A percentile compares a stretch with the other conserved stretches of the same genome.
Evolutionary conservation across 2,113 vertebrate species (phyloP).

Genomic region (Panurus biarmicus): DNA sequence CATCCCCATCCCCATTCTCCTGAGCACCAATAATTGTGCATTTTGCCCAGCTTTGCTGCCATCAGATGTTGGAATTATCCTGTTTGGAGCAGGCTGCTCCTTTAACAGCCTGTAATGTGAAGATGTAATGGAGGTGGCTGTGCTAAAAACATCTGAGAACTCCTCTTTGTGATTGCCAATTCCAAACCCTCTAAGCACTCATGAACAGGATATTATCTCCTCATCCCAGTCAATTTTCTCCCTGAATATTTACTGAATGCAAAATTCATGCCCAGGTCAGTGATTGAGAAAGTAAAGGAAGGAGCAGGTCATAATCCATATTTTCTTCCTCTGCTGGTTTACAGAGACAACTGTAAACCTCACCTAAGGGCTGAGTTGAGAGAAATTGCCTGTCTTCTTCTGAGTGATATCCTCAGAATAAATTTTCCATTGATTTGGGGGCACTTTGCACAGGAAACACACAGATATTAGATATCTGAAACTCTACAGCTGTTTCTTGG

Average conservation of each 20-base stretch:
- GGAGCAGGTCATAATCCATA: background rate
- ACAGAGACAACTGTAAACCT: background rate
- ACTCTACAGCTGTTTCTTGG: background rate
- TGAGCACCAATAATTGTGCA: background rate
- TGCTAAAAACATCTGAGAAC: background rate
- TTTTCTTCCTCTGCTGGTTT: background rate
- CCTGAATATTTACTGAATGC: background rate
- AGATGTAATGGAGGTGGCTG: background rate
- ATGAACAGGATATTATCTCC: background rate
- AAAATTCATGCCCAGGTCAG: background rate
- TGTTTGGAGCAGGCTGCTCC: background rate
- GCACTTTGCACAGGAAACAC: background rate
- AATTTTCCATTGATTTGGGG: background rate
- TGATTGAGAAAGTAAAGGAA: background rate
- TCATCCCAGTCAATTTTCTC: background rate
- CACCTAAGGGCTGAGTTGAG: background rate
- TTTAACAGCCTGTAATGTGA: background rate
- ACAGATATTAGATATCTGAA: background rate
- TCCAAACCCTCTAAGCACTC: background rate
- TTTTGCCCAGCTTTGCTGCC: background rate
- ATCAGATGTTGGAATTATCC: background rate
- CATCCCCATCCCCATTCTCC: background rate
- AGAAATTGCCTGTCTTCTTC: background rate
- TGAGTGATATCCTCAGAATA: background rate
- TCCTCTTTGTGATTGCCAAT: background rate